phyloP scores from a whole-genome alignment of 2,113 vertebrate species.

The Amphiprion percula region DNA sequence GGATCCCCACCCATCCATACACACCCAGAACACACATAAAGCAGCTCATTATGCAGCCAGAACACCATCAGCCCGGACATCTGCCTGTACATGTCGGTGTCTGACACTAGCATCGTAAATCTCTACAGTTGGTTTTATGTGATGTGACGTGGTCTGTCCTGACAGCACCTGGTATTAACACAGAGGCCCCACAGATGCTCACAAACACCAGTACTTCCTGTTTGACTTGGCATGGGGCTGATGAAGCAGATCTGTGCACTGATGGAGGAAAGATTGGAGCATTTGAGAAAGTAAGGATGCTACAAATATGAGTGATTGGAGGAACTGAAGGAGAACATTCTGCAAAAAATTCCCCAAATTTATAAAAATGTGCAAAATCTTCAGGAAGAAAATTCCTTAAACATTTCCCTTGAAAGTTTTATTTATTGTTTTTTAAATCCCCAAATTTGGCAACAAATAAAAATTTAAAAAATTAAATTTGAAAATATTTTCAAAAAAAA shows the following conservation, averaged over 20 bases:
- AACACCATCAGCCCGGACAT: constrained; percentile 39
- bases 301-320: no score
- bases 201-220: constrained; percentile 36
- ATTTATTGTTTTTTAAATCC: no score
- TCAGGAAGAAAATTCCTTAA: no score
- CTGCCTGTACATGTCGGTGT: constrained; percentile 49
- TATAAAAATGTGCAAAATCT: no score
- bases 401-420: no score
- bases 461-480: no score
- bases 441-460: no score
- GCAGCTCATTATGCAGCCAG: constrained; percentile 1
- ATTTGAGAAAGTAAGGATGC: not conserved
- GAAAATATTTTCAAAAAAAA: no score
- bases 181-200: constrained; percentile 24
- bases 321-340: not conserved
- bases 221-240: constrained; percentile 4
- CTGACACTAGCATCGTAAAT: constrained; percentile 7
- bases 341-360: no score
- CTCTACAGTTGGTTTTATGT: constrained; percentile 44
- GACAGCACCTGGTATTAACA: constrained; percentile 43
- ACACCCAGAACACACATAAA: not conserved
- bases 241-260: constrained; percentile 1
- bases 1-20: not conserved
- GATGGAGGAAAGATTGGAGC: not conserved
- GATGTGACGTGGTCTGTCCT: constrained; percentile 14